A percentile compares a stretch with the other conserved stretches of the same genome.
Evolutionary conservation across 2,888 invertebrate genomes (phyloP).

Genomic region (Mellilla xanthometata): DNA sequence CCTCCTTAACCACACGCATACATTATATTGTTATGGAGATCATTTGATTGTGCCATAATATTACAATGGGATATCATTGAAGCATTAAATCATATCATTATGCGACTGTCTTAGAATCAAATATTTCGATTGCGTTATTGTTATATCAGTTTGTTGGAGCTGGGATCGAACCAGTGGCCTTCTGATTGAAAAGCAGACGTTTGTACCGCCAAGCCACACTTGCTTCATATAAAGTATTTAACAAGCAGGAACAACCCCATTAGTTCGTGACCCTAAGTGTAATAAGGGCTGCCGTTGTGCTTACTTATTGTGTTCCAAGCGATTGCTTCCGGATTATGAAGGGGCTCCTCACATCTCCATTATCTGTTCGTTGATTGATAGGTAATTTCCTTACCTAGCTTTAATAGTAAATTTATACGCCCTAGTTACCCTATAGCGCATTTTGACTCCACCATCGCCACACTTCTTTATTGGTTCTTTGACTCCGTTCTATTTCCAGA

Average conservation of each 20-base stretch:
- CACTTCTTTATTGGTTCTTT: conserved; percentile 45
- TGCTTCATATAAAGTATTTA: conserved; percentile 9
- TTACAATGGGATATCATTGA: conserved; percentile 19
- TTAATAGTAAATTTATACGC: conserved; percentile 56
- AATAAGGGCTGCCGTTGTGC: conserved; percentile 28
- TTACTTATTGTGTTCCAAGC: conserved; percentile 37
- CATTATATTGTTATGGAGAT: conserved; percentile 11
- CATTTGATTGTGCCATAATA: conserved; percentile 11
- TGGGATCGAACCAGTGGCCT: too few relatives aligned
- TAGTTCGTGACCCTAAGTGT: conserved; percentile 21
- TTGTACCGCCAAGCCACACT: too few relatives aligned
- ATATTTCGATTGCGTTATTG: background rate
- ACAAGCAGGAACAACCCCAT: conserved; percentile 25
- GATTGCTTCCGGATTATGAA: conserved; percentile 61
- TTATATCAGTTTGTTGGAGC: too few relatives aligned
- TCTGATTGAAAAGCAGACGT: too few relatives aligned
- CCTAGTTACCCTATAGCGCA: conserved; percentile 48
- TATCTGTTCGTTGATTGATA: conserved; percentile 74
- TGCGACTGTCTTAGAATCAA: background rate
- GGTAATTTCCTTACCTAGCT: conserved; percentile 60
- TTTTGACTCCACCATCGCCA: conserved; percentile 10
- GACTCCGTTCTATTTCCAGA: conserved; percentile 42
- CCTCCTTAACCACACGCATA: conserved; percentile 18
- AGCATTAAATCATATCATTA: conserved; percentile 4
- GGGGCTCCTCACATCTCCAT: conserved; percentile 68